Conservation (phyloP, 2,888 invertebrate genomes). For the Ichneumoninae sp. region DNA sequence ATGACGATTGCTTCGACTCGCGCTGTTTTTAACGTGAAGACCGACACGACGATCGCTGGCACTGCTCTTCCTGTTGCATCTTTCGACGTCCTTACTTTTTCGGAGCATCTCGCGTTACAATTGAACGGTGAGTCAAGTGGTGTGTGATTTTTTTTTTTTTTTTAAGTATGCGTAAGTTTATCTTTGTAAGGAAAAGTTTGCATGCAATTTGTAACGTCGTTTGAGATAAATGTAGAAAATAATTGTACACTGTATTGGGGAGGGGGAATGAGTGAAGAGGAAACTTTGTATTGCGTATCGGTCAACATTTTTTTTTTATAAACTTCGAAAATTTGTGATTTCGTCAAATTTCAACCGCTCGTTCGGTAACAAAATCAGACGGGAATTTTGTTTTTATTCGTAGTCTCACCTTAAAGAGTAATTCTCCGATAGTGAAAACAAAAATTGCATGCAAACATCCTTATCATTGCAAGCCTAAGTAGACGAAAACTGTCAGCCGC, state of each 20-base stretch:
- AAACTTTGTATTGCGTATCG: not conserved
- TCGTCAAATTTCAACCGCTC: not conserved
- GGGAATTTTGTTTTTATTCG: not conserved
- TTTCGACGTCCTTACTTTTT: slow-evolving; percentile 28
- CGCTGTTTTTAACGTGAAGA: slow-evolving; percentile 51
- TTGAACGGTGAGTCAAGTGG: slow-evolving; percentile 58
- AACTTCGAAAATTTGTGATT: not conserved
- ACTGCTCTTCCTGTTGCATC: slow-evolving; percentile 47
- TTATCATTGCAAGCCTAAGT: not conserved
- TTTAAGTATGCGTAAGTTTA: not conserved
- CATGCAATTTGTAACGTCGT: not conserved
- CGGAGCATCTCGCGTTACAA: slow-evolving; percentile 39
- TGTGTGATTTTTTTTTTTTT: not conserved
- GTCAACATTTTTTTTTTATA: not conserved
- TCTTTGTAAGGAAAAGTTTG: not conserved
- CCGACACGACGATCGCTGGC: slow-evolving; percentile 24
- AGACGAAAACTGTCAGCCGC: not conserved
- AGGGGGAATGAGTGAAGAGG: not conserved
- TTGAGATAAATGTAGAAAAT: not conserved
- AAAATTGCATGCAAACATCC: not conserved
- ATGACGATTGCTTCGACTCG: slow-evolving; percentile 52
- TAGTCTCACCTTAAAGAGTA: not conserved
- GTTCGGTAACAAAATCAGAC: not conserved
- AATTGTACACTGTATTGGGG: not conserved
- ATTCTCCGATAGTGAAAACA: not conserved